Conservation (phyloP, 2,797 vertebrate species). For the Pyrocephalus nanus region DNA sequence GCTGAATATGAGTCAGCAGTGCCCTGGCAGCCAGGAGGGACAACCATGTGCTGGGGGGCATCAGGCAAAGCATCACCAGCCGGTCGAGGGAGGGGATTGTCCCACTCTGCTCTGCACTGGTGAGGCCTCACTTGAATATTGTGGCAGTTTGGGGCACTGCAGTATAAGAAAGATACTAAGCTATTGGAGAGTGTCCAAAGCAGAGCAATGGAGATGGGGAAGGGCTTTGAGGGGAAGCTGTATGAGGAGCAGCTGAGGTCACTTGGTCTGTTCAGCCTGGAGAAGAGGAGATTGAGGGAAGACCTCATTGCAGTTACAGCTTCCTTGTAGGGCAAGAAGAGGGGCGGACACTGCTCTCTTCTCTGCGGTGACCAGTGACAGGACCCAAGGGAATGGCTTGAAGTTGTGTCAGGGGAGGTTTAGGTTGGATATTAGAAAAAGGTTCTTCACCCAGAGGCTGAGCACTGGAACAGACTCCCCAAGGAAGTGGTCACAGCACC, state of each 20-base stretch:
- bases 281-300: background rate
- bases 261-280: background rate
- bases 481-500: background rate
- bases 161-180: background rate
- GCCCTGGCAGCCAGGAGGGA: background rate
- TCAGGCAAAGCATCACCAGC: background rate
- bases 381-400: background rate
- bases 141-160: background rate
- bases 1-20: background rate
- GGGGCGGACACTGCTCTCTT: background rate
- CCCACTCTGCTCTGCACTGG: background rate
- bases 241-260: background rate
- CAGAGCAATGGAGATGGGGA: too few species aligned
- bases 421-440: background rate
- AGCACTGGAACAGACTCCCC: background rate
- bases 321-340: background rate
- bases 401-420: background rate
- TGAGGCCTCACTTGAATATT: rapidly evolving
- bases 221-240: background rate
- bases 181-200: background rate
- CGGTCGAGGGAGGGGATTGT: background rate
- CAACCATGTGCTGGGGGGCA: background rate
- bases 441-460: background rate
- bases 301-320: background rate
- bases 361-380: background rate